phyloP scores from a whole-genome alignment of 2,888 invertebrate genomes.

The Laspeyria flexula region DNA sequence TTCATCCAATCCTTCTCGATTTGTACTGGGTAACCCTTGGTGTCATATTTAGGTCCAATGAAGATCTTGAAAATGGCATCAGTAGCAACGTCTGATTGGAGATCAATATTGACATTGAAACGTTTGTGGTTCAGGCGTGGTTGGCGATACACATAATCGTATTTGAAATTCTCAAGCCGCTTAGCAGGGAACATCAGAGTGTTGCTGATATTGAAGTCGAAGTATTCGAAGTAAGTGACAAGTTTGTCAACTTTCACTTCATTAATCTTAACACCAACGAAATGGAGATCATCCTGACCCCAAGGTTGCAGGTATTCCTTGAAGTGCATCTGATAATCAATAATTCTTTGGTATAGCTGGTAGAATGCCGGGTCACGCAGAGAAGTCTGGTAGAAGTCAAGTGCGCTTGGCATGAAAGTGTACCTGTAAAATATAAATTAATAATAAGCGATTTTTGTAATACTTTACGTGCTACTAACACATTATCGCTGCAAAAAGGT shows the following conservation, averaged over 20 bases:
- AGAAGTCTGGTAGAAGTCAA: slow-evolving; percentile 88
- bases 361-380: slow-evolving; percentile 91
- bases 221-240: slow-evolving; percentile 89
- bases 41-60: slow-evolving; percentile 89
- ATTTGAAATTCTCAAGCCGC: slow-evolving; percentile 64
- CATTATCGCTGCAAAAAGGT: no score
- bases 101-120: slow-evolving; percentile 86
- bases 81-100: slow-evolving; percentile 85
- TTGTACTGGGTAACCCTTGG: slow-evolving; percentile 77
- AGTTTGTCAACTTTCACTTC: slow-evolving; percentile 87
- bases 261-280: slow-evolving; percentile 87
- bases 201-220: slow-evolving; percentile 87
- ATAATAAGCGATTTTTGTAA: no score
- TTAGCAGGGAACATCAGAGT: slow-evolving; percentile 66
- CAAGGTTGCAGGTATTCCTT: slow-evolving; percentile 86
- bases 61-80: slow-evolving; percentile 88
- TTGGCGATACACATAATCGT: slow-evolving; percentile 86
- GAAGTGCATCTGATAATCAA: slow-evolving; percentile 86
- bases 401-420: slow-evolving; percentile 81
- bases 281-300: slow-evolving; percentile 83
- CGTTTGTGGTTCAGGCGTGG: slow-evolving; percentile 90
- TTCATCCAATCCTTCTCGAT: slow-evolving; percentile 85
- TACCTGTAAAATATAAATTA: slow-evolving; percentile 69
- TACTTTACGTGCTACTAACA: no score
- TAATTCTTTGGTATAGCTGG: slow-evolving; percentile 87